Percentiles rank a stretch among this genome's conserved stretches.
phyloP scores from a whole-genome alignment of 2,797 vertebrate species.

The Ispidina picta region DNA sequence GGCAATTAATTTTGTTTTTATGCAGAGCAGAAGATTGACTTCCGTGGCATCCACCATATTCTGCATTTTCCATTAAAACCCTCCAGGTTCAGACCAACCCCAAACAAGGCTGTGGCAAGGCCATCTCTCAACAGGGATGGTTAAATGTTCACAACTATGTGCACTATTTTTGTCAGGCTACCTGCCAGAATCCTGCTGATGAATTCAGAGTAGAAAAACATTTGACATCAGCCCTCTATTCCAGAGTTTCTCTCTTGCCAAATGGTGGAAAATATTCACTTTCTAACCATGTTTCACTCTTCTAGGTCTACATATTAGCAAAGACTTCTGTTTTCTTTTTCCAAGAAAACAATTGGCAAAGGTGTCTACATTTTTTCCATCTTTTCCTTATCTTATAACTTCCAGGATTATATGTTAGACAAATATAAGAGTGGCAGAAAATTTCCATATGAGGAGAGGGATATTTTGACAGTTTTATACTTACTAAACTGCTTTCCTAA shows the following conservation, averaged over 20 bases:
- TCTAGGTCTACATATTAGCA: background rate
- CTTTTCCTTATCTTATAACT: background rate
- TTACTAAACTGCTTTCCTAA: background rate
- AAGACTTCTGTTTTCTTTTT: background rate
- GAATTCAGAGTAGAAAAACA: constrained; percentile 27
- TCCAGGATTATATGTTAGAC: background rate
- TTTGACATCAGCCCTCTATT: background rate
- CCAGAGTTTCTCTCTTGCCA: background rate
- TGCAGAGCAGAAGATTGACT: background rate
- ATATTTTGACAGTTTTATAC: background rate
- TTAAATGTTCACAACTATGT: constrained; percentile 8
- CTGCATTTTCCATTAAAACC: constrained; percentile 36
- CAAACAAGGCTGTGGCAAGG: constrained; percentile 47
- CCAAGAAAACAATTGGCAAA: background rate
- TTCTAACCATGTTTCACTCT: background rate
- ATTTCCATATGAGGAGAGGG: background rate
- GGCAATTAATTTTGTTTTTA: background rate
- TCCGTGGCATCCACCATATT: background rate
- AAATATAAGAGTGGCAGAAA: background rate
- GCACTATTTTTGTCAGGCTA: constrained; percentile 23
- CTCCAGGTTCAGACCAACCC: constrained; percentile 21
- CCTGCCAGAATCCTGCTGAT: constrained; percentile 53
- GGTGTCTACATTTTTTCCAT: background rate
- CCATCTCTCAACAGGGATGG: background rate
- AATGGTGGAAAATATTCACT: background rate